These are phyloP conservation scores for Ennomos fuscantarius DNA, from an alignment of 2,888 invertebrate species.

Conservation along the genomic window DNA sequence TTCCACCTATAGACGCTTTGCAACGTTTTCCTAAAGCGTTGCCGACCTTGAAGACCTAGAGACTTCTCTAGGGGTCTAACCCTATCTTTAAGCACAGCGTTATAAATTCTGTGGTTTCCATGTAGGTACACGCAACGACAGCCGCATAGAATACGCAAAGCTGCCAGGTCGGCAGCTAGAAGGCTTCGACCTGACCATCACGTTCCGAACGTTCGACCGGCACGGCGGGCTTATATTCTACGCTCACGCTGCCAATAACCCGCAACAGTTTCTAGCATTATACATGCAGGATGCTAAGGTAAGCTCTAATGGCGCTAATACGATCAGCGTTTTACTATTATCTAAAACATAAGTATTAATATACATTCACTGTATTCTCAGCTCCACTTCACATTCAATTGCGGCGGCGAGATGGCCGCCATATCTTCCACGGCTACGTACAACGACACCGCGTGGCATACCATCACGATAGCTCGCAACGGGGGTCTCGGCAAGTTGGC, in stretches of 20 bases:
- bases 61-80: too few species aligned
- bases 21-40: too few species aligned
- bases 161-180: conserved; percentile 87
- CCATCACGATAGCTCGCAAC: conserved; percentile 87
- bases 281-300: conserved; percentile 91
- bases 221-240: conserved; percentile 94
- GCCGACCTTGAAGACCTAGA: too few species aligned
- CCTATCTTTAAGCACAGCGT: too few species aligned
- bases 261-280: conserved; percentile 89
- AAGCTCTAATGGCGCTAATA: conserved; percentile 33
- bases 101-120: too few species aligned
- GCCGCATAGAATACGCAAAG: conserved; percentile 89
- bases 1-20: too few species aligned
- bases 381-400: conserved; percentile 89
- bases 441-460: conserved; percentile 93
- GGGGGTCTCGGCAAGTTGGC: conserved; percentile 87
- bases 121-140: conserved; percentile 87
- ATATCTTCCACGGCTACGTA: conserved; percentile 85
- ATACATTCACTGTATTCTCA: conserved; percentile 56
- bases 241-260: conserved; percentile 83
- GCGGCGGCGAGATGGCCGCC: conserved; percentile 86
- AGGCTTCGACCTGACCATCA: conserved; percentile 90
- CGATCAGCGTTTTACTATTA: neutral
- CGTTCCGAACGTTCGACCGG: conserved; percentile 90
- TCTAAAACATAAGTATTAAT: too few species aligned